Percentiles rank a stretch among this genome's conserved stretches.
phyloP scores from a whole-genome alignment of 2,797 vertebrate species.

The Cirrhinus mrigala region DNA sequence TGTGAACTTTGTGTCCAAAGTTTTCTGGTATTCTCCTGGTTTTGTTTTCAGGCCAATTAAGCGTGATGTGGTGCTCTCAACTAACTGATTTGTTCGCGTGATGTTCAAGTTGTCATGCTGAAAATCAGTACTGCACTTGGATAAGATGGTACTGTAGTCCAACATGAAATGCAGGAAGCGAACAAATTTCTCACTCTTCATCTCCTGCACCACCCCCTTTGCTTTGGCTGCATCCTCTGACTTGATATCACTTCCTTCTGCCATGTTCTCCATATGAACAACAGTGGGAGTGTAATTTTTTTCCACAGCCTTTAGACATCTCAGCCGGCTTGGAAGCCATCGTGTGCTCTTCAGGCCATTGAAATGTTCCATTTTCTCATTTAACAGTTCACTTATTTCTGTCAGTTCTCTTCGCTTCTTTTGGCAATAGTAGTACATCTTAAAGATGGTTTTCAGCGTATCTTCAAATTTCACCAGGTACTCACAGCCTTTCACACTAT shows the following conservation, averaged over 20 bases:
- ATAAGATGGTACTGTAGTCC: not conserved
- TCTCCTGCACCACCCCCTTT: not conserved
- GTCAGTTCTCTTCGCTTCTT: no score
- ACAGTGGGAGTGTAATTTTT: not conserved
- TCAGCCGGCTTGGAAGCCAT: not conserved
- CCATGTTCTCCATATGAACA: constrained; percentile 18
- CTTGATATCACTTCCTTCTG: constrained; percentile 1
- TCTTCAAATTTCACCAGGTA: not conserved
- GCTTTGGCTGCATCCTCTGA: no score
- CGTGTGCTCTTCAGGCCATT: not conserved
- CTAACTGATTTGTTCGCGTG: not conserved
- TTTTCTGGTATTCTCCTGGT: no score
- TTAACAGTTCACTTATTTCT: no score
- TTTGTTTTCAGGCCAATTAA: no score
- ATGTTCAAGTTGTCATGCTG: not conserved
- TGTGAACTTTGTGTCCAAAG: no score
- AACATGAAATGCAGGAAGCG: not conserved
- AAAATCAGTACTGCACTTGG: not conserved
- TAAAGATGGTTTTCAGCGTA: no score
- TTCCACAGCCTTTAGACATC: not conserved
- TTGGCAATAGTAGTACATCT: no score
- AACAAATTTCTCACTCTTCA: not conserved
- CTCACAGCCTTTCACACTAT: not conserved
- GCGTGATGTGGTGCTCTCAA: not conserved
- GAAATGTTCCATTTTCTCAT: no score